Percentiles rank a stretch among this genome's conserved stretches.
Evolutionary conservation across 1,140 invertebrate genomes (phyloP).

Genomic region (Araneus ventricosus): DNA sequence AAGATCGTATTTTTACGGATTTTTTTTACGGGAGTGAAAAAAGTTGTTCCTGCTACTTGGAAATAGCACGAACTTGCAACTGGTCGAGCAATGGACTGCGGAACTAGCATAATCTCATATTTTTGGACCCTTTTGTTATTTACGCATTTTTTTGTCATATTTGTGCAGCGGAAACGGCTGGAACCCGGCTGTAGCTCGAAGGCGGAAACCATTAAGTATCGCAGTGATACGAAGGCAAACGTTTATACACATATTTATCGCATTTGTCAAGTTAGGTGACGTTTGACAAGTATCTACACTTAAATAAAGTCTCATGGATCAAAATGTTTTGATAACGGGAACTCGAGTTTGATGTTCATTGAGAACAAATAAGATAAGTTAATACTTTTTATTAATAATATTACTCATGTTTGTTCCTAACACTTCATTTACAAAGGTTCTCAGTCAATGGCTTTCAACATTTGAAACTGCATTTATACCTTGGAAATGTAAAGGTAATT

Average conservation of each 20-base stretch:
- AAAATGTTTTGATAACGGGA: neutral
- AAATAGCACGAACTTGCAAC: constrained; percentile 4
- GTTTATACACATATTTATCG: constrained; percentile 65
- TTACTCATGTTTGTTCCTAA: neutral
- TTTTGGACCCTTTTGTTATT: constrained; percentile 68
- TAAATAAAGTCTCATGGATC: constrained; percentile 34
- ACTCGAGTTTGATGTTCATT: neutral
- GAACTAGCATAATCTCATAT: constrained; percentile 74
- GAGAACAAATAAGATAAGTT: neutral
- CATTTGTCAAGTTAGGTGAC: constrained; percentile 66
- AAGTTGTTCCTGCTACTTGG: neutral
- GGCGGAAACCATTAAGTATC: constrained; percentile 68
- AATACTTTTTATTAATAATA: neutral
- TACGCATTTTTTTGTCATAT: constrained; percentile 70
- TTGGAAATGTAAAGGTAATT: no score
- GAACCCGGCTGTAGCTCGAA: constrained; percentile 15
- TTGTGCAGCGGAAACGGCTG: constrained; percentile 69
- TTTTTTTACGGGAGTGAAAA: neutral
- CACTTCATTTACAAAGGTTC: no score
- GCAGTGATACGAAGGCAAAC: constrained; percentile 56
- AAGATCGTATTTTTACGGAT: neutral
- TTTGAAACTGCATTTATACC: no score
- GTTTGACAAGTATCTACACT: constrained; percentile 46
- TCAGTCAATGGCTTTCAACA: no score
- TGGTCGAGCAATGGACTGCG: constrained; percentile 62